Base-by-base conservation (phyloP, 2,113 vertebrate genomes). In the Piaya cayana region DNA sequence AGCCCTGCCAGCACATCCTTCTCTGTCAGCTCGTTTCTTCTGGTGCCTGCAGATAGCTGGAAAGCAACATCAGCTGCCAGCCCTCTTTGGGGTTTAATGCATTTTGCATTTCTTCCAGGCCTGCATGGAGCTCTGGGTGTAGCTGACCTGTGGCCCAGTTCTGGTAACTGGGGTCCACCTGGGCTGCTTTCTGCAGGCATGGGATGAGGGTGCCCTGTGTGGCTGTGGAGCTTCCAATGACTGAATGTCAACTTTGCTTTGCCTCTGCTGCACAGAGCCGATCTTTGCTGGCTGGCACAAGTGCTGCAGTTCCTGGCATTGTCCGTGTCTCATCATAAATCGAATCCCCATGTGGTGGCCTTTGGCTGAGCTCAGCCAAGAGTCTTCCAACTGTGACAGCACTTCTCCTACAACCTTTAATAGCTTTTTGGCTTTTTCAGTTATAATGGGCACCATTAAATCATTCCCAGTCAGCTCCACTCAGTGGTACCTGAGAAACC, bases 21-120 rank as follows among this genome's bases (percentile, higher is more conserved):
- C 60, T 95, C 69, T 94, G 69, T 52, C 82, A 93, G 16, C 58
- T 94, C 34, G 5, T 88, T 94, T 82, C 88, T 87, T 53, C 94
- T 91, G 91, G 42, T 87, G 49, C 85, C 43, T 34, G 75, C 65
- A 97, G 95, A 68, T 88, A 96, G 87, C 90, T 88, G 90, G 88
- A 68, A 37, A 59, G 34, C 67, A 5, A 2, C 7, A 2, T 2
- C 45, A 50, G 34, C 68, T 92, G 81, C 79, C 84, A 75, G 63
- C 69, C 18, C 52, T 42, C 27, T 58, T 82, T 81, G 58, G 62
- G 84, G 85, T 84, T 74, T 12, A 32, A 80, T 37, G 34, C 12
- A 36, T 83, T 77, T 42, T 45, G n/a, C 21, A 2, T 77, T 85
- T 59, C 34, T 89, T 93, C 77, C 69, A 90, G 65, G 47, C 59